A percentile compares a stretch with the other conserved stretches of the same genome.
Conservation (phyloP, 2,113 vertebrate species). For the Morone saxatilis region DNA sequence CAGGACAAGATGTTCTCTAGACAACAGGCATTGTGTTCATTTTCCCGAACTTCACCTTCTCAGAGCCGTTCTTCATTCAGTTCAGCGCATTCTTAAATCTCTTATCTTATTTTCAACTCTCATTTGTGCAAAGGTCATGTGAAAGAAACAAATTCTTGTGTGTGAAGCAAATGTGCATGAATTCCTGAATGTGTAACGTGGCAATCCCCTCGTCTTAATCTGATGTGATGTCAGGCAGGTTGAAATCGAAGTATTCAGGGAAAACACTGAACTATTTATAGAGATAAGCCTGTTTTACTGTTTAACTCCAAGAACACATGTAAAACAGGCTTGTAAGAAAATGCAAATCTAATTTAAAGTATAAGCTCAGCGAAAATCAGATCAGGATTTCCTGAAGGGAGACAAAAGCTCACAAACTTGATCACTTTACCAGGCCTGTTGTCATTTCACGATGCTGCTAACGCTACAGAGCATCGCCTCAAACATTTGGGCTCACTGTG, state of each 20-base stretch:
- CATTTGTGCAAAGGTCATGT: slow-evolving; percentile 64
- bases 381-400: slow-evolving; percentile 63
- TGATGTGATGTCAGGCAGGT: slow-evolving; percentile 23
- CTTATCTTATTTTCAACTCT: slow-evolving; percentile 44
- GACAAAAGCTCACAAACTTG: slow-evolving; percentile 52
- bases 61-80: neutral
- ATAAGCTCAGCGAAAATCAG: slow-evolving; percentile 63
- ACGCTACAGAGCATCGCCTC: slow-evolving; percentile 20
- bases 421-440: slow-evolving; percentile 59
- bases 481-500: slow-evolving; percentile 51
- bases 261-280: slow-evolving; percentile 57
- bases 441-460: slow-evolving; percentile 44
- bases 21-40: accelerated
- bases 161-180: slow-evolving; percentile 19
- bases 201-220: slow-evolving; percentile 58
- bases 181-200: slow-evolving; percentile 61
- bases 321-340: slow-evolving; percentile 62
- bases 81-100: slow-evolving; percentile 9
- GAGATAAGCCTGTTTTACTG: slow-evolving; percentile 68
- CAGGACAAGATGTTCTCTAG: neutral
- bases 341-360: slow-evolving; percentile 78
- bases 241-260: slow-evolving; percentile 34
- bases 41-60: neutral
- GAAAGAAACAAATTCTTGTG: slow-evolving; percentile 50
- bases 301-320: slow-evolving; percentile 64